Evolutionary conservation across 1,140 invertebrate genomes (phyloP).

Genomic region (Nasonia giraulti): DNA sequence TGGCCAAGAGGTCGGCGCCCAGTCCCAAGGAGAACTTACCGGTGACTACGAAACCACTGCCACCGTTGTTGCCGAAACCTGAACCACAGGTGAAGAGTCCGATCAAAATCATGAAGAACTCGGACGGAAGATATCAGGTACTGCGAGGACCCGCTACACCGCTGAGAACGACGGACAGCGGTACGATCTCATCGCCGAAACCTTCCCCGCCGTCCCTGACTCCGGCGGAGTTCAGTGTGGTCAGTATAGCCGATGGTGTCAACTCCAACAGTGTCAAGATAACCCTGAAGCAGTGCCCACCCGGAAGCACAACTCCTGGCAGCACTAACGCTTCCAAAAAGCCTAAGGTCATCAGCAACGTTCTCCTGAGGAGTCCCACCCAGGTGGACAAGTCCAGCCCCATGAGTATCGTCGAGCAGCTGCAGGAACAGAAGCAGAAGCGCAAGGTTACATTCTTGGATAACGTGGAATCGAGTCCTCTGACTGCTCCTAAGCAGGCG

Average conservation of each 20-base stretch:
- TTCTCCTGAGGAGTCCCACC: slow-evolving; percentile 53
- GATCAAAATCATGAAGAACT: slow-evolving; percentile 68
- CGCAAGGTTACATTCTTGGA: slow-evolving; percentile 65
- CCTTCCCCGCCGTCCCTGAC: background rate
- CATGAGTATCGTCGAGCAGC: slow-evolving; percentile 45
- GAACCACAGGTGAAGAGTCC: slow-evolving; percentile 66
- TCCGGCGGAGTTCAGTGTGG: slow-evolving; percentile 62
- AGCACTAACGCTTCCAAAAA: slow-evolving; percentile 49
- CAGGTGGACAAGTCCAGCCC: background rate
- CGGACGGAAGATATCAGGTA: slow-evolving; percentile 67
- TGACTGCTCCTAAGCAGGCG: slow-evolving; percentile 51
- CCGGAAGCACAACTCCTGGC: slow-evolving; percentile 53
- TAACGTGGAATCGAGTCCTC: slow-evolving; percentile 51
- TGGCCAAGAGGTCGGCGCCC: background rate
- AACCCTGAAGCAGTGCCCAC: slow-evolving; percentile 66
- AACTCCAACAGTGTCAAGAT: slow-evolving; percentile 69
- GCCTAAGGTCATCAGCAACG: slow-evolving; percentile 66
- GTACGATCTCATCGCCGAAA: background rate
- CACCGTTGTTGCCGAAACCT: background rate
- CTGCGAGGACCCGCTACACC: slow-evolving; percentile 45
- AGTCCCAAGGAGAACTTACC: background rate
- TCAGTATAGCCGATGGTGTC: slow-evolving; percentile 62
- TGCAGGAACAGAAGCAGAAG: slow-evolving; percentile 60
- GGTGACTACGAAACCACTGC: background rate
- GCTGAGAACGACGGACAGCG: background rate